phyloP scores from a whole-genome alignment of 2,888 invertebrate species.

The Augiades crinisus region DNA sequence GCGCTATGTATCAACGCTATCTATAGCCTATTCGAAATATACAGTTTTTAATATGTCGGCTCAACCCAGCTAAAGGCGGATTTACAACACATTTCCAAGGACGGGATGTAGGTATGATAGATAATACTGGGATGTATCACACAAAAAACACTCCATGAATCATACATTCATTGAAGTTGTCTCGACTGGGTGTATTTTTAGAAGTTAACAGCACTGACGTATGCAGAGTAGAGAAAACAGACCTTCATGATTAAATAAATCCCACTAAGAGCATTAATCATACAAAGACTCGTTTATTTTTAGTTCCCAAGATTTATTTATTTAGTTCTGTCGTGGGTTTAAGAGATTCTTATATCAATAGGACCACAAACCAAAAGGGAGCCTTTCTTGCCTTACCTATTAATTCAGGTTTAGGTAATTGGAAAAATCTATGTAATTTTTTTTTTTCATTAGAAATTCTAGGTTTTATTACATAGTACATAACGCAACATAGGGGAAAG shows the following conservation, averaged over 20 bases:
- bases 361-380: too few species aligned
- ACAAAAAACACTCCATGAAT: slow-evolving; percentile 27
- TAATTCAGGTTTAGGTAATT: too few species aligned
- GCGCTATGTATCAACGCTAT: too few species aligned
- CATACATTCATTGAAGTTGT: slow-evolving; percentile 34
- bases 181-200: slow-evolving; percentile 45
- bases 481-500: too few species aligned
- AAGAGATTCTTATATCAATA: background rate
- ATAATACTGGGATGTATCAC: slow-evolving; percentile 3
- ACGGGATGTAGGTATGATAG: background rate
- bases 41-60: too few species aligned
- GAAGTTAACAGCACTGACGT: slow-evolving; percentile 43
- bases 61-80: background rate
- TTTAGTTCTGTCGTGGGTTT: background rate
- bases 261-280: slow-evolving; percentile 15
- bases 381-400: too few species aligned
- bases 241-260: slow-evolving; percentile 22
- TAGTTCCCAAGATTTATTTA: background rate
- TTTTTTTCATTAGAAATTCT: too few species aligned
- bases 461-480: too few species aligned
- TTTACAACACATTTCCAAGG: background rate
- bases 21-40: too few species aligned
- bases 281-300: slow-evolving; percentile 14
- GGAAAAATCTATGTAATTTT: too few species aligned
- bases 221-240: slow-evolving; percentile 17